phyloP scores from a whole-genome alignment of 1,140 invertebrate species.

The Achroia grisella region DNA sequence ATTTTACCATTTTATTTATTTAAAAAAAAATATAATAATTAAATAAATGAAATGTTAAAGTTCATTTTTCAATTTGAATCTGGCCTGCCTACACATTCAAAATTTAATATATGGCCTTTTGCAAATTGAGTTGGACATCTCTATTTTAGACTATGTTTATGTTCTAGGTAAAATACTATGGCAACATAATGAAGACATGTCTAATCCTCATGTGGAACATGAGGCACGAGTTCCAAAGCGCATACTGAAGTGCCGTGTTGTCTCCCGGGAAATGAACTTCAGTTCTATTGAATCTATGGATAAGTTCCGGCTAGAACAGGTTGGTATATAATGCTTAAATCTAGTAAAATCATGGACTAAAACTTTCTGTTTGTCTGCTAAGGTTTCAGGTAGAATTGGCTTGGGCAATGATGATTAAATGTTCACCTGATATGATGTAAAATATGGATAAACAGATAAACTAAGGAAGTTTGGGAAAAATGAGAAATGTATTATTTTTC shows the following conservation, averaged over 20 bases:
- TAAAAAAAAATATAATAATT: neutral
- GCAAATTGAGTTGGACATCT: neutral
- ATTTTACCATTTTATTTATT: neutral
- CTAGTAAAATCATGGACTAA: too few relatives aligned
- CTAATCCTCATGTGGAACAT: constrained; percentile 91
- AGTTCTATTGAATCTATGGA: constrained; percentile 97
- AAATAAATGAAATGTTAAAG: neutral
- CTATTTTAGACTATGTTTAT: constrained; percentile 8
- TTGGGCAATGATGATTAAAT: too few relatives aligned
- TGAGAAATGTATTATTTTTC: too few relatives aligned
- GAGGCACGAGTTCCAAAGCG: constrained; percentile 97
- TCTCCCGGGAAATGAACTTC: constrained; percentile 99
- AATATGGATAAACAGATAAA: too few relatives aligned
- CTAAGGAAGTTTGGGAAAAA: too few relatives aligned
- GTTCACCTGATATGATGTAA: too few relatives aligned
- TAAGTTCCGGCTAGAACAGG: constrained; percentile 97
- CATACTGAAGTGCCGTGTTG: constrained; percentile 95
- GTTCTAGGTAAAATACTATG: constrained; percentile 92
- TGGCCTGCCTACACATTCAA: too few relatives aligned
- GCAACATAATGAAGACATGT: constrained; percentile 98
- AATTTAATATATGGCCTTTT: too few relatives aligned
- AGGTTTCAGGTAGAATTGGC: too few relatives aligned
- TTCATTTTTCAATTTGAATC: too few relatives aligned
- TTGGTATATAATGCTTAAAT: too few relatives aligned
- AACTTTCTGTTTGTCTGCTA: too few relatives aligned